These are phyloP conservation scores for Imbricaverruca yamaguchii DNA, from an alignment of 2,888 invertebrate genomes.

Conservation along the genomic window DNA sequence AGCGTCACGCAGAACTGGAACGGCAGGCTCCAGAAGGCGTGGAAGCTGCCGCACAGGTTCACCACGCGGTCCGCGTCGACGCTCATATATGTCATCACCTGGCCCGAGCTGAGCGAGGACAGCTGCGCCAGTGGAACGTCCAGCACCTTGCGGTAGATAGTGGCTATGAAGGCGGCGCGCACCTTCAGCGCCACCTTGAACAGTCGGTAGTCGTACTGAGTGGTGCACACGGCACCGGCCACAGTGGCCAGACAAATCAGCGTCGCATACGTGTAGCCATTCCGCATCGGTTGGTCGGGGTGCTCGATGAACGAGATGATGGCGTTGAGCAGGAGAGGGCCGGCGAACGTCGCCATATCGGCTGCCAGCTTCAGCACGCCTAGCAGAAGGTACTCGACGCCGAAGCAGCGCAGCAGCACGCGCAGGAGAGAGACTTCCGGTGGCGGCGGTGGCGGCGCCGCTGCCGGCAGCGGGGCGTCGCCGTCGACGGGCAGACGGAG, in stretches of 20 bases:
- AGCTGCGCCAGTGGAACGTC: slow-evolving; percentile 44
- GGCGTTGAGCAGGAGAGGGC: slow-evolving; percentile 76
- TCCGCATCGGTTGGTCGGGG: slow-evolving; percentile 47
- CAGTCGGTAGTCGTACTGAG: slow-evolving; percentile 86
- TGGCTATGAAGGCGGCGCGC: slow-evolving; percentile 71
- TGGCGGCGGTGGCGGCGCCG: slow-evolving; percentile 19
- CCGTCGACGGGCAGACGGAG: neutral
- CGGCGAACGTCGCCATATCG: slow-evolving; percentile 77
- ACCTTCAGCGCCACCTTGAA: slow-evolving; percentile 76
- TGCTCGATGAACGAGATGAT: slow-evolving; percentile 72
- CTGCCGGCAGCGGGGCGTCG: slow-evolving; percentile 24
- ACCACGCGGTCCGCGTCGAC: slow-evolving; percentile 92
- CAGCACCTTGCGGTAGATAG: slow-evolving; percentile 66
- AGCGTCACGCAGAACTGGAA: slow-evolving; percentile 75
- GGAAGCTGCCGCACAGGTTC: slow-evolving; percentile 92
- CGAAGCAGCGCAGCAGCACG: slow-evolving; percentile 67
- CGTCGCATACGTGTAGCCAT: slow-evolving; percentile 57
- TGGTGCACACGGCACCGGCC: slow-evolving; percentile 64
- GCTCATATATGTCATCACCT: slow-evolving; percentile 93
- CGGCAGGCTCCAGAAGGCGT: slow-evolving; percentile 94
- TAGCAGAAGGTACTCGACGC: slow-evolving; percentile 71
- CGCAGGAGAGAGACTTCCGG: slow-evolving; percentile 48
- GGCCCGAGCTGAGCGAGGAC: slow-evolving; percentile 57
- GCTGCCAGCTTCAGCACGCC: slow-evolving; percentile 73
- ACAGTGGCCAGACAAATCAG: slow-evolving; percentile 59